phyloP scores from a whole-genome alignment of 2,797 vertebrate species.

The Crocodylus rhombifer region DNA sequence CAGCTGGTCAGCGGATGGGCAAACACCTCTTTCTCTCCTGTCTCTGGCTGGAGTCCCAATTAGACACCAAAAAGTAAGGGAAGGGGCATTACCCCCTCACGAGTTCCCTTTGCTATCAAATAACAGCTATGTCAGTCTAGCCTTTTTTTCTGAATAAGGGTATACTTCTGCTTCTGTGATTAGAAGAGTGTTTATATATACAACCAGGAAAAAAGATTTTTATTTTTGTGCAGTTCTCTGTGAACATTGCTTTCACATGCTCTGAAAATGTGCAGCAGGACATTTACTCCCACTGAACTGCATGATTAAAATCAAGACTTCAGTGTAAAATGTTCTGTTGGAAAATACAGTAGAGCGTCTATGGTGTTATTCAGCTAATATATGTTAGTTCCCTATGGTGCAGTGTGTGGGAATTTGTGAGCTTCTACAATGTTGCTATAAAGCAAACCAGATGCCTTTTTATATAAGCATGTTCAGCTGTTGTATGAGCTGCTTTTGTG shows the following conservation, averaged over 20 bases:
- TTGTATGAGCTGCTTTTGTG: background rate
- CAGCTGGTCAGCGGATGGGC: background rate
- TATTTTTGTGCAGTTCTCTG: conserved; percentile 10
- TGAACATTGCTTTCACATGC: background rate
- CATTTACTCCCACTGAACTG: conserved; percentile 4
- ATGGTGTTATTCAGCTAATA: background rate
- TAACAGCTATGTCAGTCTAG: background rate
- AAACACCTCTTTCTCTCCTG: background rate
- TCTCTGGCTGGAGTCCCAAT: background rate
- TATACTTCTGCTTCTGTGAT: background rate
- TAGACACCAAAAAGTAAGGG: background rate
- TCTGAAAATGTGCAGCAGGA: background rate
- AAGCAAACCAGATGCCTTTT: background rate
- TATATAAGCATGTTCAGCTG: background rate
- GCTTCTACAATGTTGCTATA: conserved; percentile 1
- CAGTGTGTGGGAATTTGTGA: background rate
- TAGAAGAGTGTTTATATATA: background rate
- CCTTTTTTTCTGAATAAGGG: background rate
- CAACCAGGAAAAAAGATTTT: background rate
- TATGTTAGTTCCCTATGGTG: background rate
- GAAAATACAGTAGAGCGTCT: conserved; percentile 5
- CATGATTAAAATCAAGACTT: conserved; percentile 15
- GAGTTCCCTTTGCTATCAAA: background rate
- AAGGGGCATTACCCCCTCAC: background rate
- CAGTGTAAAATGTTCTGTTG: background rate